A percentile compares a stretch with the other conserved stretches of the same genome.
Conservation (phyloP, 2,113 vertebrate species). For the Phoxinus phoxinus region DNA sequence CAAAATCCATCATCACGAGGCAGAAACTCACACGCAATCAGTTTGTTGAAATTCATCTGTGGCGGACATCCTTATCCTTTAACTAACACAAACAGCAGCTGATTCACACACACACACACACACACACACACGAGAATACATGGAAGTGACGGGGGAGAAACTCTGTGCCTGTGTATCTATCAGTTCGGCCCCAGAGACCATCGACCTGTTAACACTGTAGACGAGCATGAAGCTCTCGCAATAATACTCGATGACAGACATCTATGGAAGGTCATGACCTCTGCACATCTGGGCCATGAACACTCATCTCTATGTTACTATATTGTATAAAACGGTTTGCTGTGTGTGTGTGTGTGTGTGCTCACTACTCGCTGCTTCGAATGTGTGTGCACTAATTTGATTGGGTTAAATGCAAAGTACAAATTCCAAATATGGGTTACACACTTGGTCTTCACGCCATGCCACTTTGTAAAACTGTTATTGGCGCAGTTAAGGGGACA, state of each 20-base stretch:
- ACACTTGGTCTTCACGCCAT: too few species aligned
- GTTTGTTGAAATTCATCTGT: background rate
- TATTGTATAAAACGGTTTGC: background rate
- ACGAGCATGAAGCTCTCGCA: slow-evolving; percentile 7
- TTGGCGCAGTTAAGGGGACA: background rate
- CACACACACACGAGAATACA: slow-evolving; percentile 52
- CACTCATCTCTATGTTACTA: background rate
- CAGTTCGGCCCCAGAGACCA: slow-evolving; percentile 40
- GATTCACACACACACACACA: background rate
- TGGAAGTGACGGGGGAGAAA: slow-evolving; percentile 54
- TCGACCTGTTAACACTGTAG: slow-evolving; percentile 32
- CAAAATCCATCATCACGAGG: slow-evolving; percentile 11
- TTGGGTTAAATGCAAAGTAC: too few species aligned
- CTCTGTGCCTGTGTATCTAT: background rate
- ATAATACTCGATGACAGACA: slow-evolving; percentile 53
- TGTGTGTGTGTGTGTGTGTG: too few species aligned
- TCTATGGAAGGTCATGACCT: slow-evolving; percentile 31
- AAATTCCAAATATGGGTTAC: too few species aligned
- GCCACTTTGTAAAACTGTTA: background rate
- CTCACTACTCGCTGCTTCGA: too few species aligned
- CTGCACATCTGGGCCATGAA: background rate
- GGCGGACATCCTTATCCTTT: slow-evolving; percentile 25
- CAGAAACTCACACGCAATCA: background rate
- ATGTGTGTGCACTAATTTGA: too few species aligned
- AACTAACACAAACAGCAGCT: slow-evolving; percentile 15